Evolutionary conservation across 2,888 invertebrate species (phyloP), one percentile per base, ranked within the genome.

Genomic region (Tenthredo notha): DNA sequence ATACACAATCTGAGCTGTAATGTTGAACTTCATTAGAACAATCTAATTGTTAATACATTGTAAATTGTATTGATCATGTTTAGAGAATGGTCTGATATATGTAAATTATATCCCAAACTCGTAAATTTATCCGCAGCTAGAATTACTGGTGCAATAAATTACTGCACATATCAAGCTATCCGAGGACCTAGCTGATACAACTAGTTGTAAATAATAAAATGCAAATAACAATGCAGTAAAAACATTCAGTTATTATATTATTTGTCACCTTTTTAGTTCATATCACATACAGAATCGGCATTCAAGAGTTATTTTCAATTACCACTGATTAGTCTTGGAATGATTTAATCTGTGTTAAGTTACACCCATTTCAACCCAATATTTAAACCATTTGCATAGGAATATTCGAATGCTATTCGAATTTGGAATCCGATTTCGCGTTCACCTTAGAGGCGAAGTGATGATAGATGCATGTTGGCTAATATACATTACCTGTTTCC

Each of bases 401-500:
- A 4, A 33, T 21, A 21, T 58, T n/a, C 21, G n/a, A 25, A 18
- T n/a, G 15, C 4, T 54, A 37, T 61, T 61, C 21, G 58, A 21
- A 65, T 15, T 65, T 25, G 7, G 25, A 65, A 65, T 65, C 65
- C 1, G 5, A 67, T 74, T 74, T 40, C 37, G 43, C 7, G 12
- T 43, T 18, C n/a, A 47, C 40, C 29, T 15, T 29, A 33, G 12
- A 15, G 29, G 15, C 25, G 21, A 61, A n/a, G n/a, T 2, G 61
- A n/a, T 25, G 61, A 25, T 12, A 61, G 25, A 61, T 9, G 25
- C 10, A 61, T 25, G 25, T 21, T 61, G 70, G 37, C 6, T 70
- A 5, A 5, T 43, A 65, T 37, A 47, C 70, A 37, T 91, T 95
- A 97, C 97, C 97, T 96, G 95, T 95, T 96, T 91, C 97, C 97